A percentile compares a stretch with the other conserved stretches of the same genome.
phyloP scores from a whole-genome alignment of 2,113 vertebrate genomes.

The Gulo gulo region DNA sequence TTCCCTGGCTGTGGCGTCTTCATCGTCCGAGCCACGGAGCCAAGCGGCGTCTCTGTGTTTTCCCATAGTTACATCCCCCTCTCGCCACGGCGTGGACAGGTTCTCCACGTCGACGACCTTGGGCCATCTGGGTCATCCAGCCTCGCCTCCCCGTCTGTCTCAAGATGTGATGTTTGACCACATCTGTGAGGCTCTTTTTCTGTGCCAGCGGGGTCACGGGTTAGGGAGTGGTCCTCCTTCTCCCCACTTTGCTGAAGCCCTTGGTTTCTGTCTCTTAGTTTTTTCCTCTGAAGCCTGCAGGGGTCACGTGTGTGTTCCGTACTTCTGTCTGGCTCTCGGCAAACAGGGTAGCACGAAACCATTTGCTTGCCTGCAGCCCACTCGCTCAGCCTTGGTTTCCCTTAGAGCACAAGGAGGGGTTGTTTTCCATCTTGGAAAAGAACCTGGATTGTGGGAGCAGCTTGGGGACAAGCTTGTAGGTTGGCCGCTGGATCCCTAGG shows the following conservation, averaged over 20 bases:
- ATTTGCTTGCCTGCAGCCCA: too few species aligned
- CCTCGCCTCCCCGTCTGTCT: too few species aligned
- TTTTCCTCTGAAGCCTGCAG: neutral
- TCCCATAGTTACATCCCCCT: fast-evolving
- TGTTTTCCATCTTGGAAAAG: neutral
- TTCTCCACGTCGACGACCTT: fast-evolving
- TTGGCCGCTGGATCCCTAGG: neutral
- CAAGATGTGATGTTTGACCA: fast-evolving
- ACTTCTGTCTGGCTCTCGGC: neutral
- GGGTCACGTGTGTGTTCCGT: neutral
- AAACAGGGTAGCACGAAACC: neutral
- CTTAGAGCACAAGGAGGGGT: too few species aligned
- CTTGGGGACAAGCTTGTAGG: too few species aligned
- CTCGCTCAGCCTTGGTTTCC: neutral
- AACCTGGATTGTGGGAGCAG: neutral
- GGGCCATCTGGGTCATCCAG: fast-evolving
- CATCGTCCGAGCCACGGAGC: fast-evolving
- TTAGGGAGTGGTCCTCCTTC: neutral
- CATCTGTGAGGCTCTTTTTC: neutral
- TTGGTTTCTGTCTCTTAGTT: neutral
- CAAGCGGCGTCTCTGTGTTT: fast-evolving
- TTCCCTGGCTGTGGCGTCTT: neutral
- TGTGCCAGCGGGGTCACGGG: fast-evolving
- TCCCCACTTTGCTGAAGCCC: fast-evolving
- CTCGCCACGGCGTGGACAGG: neutral